Base-by-base conservation (phyloP, 2,113 vertebrate species). In the Danionella cerebrum region DNA sequence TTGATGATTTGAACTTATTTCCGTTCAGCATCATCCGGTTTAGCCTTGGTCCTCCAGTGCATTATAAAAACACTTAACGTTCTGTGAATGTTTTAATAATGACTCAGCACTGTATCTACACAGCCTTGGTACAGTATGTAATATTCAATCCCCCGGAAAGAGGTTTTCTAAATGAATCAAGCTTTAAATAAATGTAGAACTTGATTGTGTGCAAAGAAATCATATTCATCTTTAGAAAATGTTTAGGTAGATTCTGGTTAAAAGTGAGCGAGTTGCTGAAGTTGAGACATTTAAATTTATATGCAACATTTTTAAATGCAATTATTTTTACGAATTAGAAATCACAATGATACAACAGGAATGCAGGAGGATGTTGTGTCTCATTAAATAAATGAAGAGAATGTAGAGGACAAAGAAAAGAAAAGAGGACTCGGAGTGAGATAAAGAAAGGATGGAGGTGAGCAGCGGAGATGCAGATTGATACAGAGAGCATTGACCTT, bases 401-500 rank as follows among this genome's bases (percentile, higher is more conserved):
- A 65, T 22, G 11, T 8, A 47, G 22, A 16, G n/a, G 42, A 50
- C 13, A 33, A 3, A 42, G 27, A 52, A 36, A 7, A 13, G 67
- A 3, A 48, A 54, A 59, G 21, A 47, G 44, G 52, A 18, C 3
- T 29, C 36, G 22, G 59, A 69, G 25, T 27, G 39, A 67, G n/a
- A 44, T 24, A 63, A 41, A 51, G 66, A 51, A 14, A 57, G 62
- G 74, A 76, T 72, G 74, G 66, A 13, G n/a, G 9, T 41, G 51
- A 47, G 71, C 67, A 13, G 13, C 6, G 35, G 54, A 47, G 42
- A 63, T 63, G 4, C 39, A 67, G 63, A 72, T 73, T 51, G 69
- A 58, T 71, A 48, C 70, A 66, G 70, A 75, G 78, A 80, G 73
- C 72, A 73, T 70, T 87, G 86, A 88, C 88, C 88, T 89, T 89